phyloP scores from a whole-genome alignment of 1,140 invertebrate species.

The Mycetomoellerius zeteki region DNA sequence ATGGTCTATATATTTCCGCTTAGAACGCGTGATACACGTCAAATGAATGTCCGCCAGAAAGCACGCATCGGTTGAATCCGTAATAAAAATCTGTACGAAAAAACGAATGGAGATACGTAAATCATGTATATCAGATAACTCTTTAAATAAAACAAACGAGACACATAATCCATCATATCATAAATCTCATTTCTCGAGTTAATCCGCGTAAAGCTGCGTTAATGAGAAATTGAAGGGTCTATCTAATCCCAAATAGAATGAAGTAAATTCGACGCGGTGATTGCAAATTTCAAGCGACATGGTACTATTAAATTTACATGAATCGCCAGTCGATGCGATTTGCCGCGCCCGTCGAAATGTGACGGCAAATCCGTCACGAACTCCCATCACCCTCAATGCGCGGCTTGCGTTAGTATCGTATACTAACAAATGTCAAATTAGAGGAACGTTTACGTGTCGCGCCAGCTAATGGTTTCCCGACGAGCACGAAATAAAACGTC shows the following conservation, averaged over 20 bases:
- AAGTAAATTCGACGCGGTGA: conserved; percentile 30
- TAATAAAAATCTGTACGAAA: conserved; percentile 16
- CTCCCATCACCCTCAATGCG: background rate
- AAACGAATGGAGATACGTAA: background rate
- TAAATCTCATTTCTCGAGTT: conserved; percentile 19
- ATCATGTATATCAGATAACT: background rate
- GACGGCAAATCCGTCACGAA: conserved; percentile 62
- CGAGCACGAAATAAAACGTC: conserved; percentile 63
- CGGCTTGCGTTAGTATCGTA: background rate
- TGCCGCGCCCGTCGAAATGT: conserved; percentile 54
- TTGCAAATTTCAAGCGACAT: conserved; percentile 37
- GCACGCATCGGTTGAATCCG: background rate
- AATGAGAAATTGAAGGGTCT: conserved; percentile 51
- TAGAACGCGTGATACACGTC: conserved; percentile 33
- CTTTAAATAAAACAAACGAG: background rate
- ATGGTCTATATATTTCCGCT: conserved; percentile 27
- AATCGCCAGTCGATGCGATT: conserved; percentile 66
- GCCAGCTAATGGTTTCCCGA: conserved; percentile 72
- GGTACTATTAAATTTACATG: conserved; percentile 70
- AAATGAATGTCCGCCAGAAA: conserved; percentile 4
- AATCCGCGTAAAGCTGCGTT: conserved; percentile 24
- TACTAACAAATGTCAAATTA: conserved; percentile 69
- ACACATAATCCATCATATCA: background rate
- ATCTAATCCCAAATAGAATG: conserved; percentile 1
- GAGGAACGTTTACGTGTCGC: conserved; percentile 54